phyloP scores from a whole-genome alignment of 2,888 invertebrate species.

The Drosophila anceps region DNA sequence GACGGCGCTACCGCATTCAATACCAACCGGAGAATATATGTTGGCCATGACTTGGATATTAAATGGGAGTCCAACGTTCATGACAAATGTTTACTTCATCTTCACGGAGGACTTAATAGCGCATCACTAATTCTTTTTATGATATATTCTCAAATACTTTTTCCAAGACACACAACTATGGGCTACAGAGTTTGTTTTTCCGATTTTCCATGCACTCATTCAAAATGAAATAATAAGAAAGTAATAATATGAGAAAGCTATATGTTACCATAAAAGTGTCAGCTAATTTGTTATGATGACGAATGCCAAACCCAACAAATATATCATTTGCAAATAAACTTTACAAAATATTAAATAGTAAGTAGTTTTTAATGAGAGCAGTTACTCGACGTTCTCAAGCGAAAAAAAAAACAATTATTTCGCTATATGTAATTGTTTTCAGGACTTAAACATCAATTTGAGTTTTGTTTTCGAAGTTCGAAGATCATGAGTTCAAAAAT shows the following conservation, averaged over 20 bases:
- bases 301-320: background rate
- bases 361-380: background rate
- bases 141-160: background rate
- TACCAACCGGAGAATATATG: conserved; percentile 40
- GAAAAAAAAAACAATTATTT: background rate
- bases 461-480: background rate
- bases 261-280: background rate
- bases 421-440: background rate
- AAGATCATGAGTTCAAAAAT: background rate
- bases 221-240: too few species aligned
- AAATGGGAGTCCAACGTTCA: conserved; percentile 15
- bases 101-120: conserved; percentile 29
- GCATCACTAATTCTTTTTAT: background rate
- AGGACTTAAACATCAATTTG: background rate
- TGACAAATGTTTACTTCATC: conserved; percentile 30
- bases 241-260: too few species aligned
- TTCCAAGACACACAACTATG: too few species aligned
- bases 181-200: too few species aligned
- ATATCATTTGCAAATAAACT: background rate
- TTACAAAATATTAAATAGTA: background rate
- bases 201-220: too few species aligned
- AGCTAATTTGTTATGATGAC: background rate
- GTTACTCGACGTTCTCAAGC: background rate
- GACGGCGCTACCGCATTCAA: background rate
- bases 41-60: conserved; percentile 35